Evolutionary conservation across 2,888 invertebrate genomes (phyloP).

Genomic region (Luffia ferchaultella): DNA sequence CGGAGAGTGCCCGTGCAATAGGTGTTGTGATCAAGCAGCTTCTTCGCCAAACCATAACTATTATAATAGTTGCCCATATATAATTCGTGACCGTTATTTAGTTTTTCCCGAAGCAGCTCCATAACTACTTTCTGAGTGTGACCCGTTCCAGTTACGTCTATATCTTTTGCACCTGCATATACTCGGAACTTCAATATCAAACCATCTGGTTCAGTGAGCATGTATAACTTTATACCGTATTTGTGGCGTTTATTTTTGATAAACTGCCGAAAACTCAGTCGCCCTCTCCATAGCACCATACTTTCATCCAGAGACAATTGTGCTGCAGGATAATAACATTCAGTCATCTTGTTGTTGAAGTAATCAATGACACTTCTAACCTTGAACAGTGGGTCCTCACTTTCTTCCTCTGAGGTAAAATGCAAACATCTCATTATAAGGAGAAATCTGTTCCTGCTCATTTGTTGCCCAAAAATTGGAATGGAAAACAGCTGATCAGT

Average conservation of each 20-base stretch:
- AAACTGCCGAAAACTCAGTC: conserved; percentile 4
- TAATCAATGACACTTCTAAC: conserved; percentile 20
- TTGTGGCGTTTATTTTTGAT: conserved; percentile 5
- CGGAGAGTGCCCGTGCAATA: conserved; percentile 33
- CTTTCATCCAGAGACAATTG: conserved; percentile 15
- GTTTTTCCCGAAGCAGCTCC: conserved; percentile 22
- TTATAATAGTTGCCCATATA: conserved; percentile 10
- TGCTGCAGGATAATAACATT: conserved; percentile 15
- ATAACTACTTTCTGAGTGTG: conserved; percentile 22
- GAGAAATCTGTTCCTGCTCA: neutral
- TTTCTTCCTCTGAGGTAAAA: conserved; percentile 21
- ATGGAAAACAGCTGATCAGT: conserved; percentile 2
- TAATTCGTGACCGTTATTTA: conserved; percentile 13
- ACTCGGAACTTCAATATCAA: conserved; percentile 14
- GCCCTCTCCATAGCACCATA: conserved; percentile 15
- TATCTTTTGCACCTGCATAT: conserved; percentile 17
- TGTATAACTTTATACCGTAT: conserved; percentile 8
- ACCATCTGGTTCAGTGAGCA: conserved; percentile 14
- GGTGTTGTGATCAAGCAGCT: conserved; percentile 23
- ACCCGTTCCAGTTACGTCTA: conserved; percentile 16
- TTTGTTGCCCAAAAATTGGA: neutral
- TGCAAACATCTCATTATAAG: conserved; percentile 8
- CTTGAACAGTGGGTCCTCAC: conserved; percentile 16
- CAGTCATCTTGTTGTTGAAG: conserved; percentile 22
- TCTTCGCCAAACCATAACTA: conserved; percentile 17